phyloP scores from a whole-genome alignment of 2,888 invertebrate species.

The Cataglyphis altisquamis region DNA sequence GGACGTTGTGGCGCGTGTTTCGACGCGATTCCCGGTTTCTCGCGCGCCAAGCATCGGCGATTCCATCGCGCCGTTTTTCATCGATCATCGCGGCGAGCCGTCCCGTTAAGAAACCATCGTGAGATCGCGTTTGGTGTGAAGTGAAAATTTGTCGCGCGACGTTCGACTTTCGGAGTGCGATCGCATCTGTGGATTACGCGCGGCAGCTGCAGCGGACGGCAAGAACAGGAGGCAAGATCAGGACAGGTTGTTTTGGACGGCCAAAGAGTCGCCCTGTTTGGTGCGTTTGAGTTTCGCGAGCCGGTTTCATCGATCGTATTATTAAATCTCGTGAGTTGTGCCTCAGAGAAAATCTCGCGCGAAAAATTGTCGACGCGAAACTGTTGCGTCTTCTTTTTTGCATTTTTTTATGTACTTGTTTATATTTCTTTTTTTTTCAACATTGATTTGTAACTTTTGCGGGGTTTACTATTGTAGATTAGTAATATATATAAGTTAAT shows the following conservation, averaged over 20 bases:
- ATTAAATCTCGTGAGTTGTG: constrained; percentile 27
- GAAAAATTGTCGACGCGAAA: neutral
- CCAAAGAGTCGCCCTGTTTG: constrained; percentile 34
- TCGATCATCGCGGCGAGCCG: constrained; percentile 10
- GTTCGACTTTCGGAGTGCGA: constrained; percentile 59
- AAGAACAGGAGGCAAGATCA: constrained; percentile 20
- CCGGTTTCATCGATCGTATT: constrained; percentile 66
- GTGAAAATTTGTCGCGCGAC: constrained; percentile 10
- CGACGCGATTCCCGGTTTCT: constrained; percentile 30
- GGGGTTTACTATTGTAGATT: too few species aligned
- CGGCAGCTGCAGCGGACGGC: constrained; percentile 56
- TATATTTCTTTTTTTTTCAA: neutral
- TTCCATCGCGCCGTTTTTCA: neutral
- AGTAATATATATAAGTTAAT: neutral
- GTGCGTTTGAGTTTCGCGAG: constrained; percentile 66
- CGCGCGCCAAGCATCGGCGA: neutral
- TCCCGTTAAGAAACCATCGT: neutral
- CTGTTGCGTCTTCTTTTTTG: neutral
- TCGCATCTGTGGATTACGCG: constrained; percentile 71
- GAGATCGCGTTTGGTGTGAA: constrained; percentile 23
- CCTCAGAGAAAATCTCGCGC: neutral
- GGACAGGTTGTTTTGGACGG: constrained; percentile 69
- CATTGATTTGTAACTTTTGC: neutral
- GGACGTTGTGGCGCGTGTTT: constrained; percentile 76
- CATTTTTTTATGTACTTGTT: neutral